Evolutionary conservation across 2,888 invertebrate species (phyloP).

Genomic region (Acrobasis suavella): DNA sequence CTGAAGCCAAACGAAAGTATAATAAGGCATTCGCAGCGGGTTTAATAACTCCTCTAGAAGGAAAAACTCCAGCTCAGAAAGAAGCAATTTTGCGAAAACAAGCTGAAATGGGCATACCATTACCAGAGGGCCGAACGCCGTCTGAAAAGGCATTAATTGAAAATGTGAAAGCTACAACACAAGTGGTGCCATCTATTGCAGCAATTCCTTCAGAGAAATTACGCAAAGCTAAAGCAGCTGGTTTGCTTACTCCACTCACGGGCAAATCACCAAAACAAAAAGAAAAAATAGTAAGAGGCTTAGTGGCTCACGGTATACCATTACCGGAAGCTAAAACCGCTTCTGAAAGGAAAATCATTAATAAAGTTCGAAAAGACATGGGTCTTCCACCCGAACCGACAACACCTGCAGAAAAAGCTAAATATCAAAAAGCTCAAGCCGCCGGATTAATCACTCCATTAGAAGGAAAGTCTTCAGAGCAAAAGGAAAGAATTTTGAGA

Average conservation of each 20-base stretch:
- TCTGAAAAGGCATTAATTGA: slow-evolving; percentile 40
- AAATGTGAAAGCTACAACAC: slow-evolving; percentile 30
- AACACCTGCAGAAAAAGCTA: slow-evolving; percentile 31
- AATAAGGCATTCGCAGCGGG: slow-evolving; percentile 36
- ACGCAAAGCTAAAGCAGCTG: slow-evolving; percentile 35
- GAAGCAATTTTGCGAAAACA: slow-evolving; percentile 39
- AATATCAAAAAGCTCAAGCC: slow-evolving; percentile 32
- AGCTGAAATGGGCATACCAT: slow-evolving; percentile 36
- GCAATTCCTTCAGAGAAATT: slow-evolving; percentile 27
- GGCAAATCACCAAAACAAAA: slow-evolving; percentile 39
- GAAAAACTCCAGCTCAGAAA: slow-evolving; percentile 39
- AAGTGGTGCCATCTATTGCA: neutral
- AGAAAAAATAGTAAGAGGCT: slow-evolving; percentile 36
- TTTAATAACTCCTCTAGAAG: slow-evolving; percentile 42
- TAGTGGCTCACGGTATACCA: slow-evolving; percentile 36
- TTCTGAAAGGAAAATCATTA: slow-evolving; percentile 41
- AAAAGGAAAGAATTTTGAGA: slow-evolving; percentile 36
- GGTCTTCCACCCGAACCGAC: slow-evolving; percentile 32
- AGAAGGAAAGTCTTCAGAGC: slow-evolving; percentile 35
- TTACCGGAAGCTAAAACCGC: slow-evolving; percentile 42
- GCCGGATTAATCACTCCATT: slow-evolving; percentile 34
- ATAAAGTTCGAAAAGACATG: slow-evolving; percentile 29
- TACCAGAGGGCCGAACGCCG: slow-evolving; percentile 42
- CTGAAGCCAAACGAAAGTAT: slow-evolving; percentile 22
- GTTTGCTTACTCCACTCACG: slow-evolving; percentile 33